These are phyloP conservation scores for Clinocottus analis DNA, from an alignment of 2,113 vertebrate species.

Conservation along the genomic window DNA sequence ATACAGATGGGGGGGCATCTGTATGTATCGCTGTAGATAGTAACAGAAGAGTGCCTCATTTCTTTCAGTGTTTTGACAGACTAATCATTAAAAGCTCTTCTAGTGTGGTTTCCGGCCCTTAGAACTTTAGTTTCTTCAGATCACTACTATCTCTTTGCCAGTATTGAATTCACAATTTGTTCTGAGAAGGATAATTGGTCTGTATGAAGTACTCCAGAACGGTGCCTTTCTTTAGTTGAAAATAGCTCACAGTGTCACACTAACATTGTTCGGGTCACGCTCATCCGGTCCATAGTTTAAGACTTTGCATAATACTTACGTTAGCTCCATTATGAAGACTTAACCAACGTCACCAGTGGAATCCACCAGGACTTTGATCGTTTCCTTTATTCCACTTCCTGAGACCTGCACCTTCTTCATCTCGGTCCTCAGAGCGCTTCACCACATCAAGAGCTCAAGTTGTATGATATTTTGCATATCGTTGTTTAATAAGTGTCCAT, in stretches of 20 bases:
- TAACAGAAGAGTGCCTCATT: not conserved
- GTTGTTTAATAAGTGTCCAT: not conserved
- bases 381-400: not conserved
- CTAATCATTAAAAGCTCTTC: slow-evolving; percentile 2
- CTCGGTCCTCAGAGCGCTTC: not conserved
- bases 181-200: slow-evolving; percentile 3
- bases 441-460: not conserved
- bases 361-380: not conserved
- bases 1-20: too few species aligned
- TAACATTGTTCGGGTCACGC: not conserved
- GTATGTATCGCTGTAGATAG: not conserved
- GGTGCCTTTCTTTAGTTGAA: not conserved
- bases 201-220: not conserved
- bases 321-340: not conserved
- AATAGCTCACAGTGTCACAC: not conserved
- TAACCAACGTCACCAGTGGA: not conserved
- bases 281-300: not conserved
- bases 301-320: too few species aligned
- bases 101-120: not conserved
- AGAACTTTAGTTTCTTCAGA: slow-evolving; percentile 5
- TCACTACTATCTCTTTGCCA: slow-evolving; percentile 15
- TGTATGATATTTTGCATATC: not conserved
- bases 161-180: slow-evolving; percentile 18
- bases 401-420: not conserved
- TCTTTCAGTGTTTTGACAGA: not conserved